Evolutionary conservation across 2,797 vertebrate genomes (phyloP), one percentile per base, ranked within the genome.

Genomic region (Etheostoma nigrum): DNA sequence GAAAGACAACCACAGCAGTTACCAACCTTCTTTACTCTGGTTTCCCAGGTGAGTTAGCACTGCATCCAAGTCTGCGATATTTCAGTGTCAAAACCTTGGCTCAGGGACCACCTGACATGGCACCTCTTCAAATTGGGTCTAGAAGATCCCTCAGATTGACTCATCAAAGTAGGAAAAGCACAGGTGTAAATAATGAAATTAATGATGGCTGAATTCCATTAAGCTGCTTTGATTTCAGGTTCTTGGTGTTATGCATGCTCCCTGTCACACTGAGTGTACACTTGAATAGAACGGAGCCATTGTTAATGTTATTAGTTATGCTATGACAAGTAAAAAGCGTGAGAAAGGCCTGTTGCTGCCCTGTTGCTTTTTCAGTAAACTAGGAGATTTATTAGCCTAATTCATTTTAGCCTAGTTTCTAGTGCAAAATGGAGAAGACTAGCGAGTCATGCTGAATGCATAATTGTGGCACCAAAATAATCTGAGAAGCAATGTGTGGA

Each of bases 41-140:
- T 42, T 69, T 54, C 60, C 12, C 60, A 57, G 58, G n/a, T 51
- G 54, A 61, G 19, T 51, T 45, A 27, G n/a, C 21, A n/a, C 69
- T 30, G 61, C 5, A 27, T 12, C 47, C 6, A 8, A 11, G 49
- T n/a, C 55, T 48, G 9, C 52, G 18, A 45, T 60, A 51, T 15
- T 45, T 55, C 25, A 40, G 21, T 49, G 25, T 73, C 23, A 21
- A 66, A 47, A 64, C 47, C 12, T 42, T 8, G 12, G 21, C 16
- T 36, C 13, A 4, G 15, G 52, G 19, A 51, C 62, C 21, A 33
- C 36, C 45, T 27, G 19, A 25, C 1, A 47, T 30, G 40, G 8
- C 0, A 23, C 45, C 14, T 25, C 19, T 47, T 57, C 18, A 42
- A 48, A 27, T 14, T 40, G 16, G 7, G 5, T 30, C 55, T 19